phyloP scores from a whole-genome alignment of 2,888 invertebrate species.

The Hesperia comma region DNA sequence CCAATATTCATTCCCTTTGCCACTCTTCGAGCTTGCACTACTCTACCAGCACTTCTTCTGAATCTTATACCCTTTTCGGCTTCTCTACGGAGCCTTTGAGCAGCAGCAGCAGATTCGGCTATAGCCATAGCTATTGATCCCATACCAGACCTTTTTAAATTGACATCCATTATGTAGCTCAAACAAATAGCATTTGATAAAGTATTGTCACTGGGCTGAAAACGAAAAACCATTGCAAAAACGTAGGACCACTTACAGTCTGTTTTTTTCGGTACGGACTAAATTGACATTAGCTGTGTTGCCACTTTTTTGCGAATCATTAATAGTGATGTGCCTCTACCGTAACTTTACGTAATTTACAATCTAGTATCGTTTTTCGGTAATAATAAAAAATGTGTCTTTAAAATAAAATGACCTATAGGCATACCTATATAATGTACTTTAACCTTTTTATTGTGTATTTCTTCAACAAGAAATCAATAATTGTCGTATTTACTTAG shows the following conservation, averaged over 20 bases:
- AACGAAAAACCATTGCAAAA: constrained; percentile 36
- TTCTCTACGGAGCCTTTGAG: constrained; percentile 73
- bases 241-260: neutral
- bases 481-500: too few species aligned
- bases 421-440: too few species aligned
- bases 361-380: too few species aligned
- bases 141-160: constrained; percentile 79
- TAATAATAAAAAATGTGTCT: too few species aligned
- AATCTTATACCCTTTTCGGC: constrained; percentile 76
- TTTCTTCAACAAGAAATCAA: too few species aligned
- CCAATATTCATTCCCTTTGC: constrained; percentile 79
- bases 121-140: constrained; percentile 69
- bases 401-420: too few species aligned
- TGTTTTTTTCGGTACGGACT: too few species aligned
- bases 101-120: constrained; percentile 76
- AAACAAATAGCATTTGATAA: constrained; percentile 77
- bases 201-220: constrained; percentile 69
- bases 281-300: too few species aligned
- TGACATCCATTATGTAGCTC: constrained; percentile 73
- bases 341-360: too few species aligned
- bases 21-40: constrained; percentile 74
- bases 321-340: too few species aligned
- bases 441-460: too few species aligned
- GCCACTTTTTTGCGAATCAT: too few species aligned
- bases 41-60: constrained; percentile 73